Evolutionary conservation across 2,797 vertebrate genomes (phyloP), one percentile per base, ranked within the genome.

Genomic region (Pteropus rufus): DNA sequence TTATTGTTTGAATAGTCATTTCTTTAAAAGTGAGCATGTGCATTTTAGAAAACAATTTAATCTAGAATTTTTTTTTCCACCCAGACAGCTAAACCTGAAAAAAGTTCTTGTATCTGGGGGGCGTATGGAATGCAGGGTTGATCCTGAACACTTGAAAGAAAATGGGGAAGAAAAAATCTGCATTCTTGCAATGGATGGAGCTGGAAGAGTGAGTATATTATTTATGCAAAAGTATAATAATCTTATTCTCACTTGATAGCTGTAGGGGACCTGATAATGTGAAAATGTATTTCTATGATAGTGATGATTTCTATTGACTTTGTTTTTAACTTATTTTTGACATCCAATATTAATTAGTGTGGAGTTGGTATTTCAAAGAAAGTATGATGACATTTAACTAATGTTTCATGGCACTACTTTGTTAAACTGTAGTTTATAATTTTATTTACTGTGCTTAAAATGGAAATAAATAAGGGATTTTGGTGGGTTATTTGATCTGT

Each of bases 91-190:
- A 83, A 99, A 99, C 97, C 99, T 99, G 97, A 99, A 99, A 98
- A 99, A 99, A 97, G 98, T 99, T 97, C 98, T 99, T 96, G 99
- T 99, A 65, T 99, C 98, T 86, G 99, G 99, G 2, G 99, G 99
- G 39, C 98, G 97, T 97, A 98, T 99, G 98, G 99, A 99, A 96
- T 99, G 99, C 96, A 99, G 99, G 16, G 99, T 99, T 85, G 99
- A 99, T 98, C 98, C 99, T 36, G 99, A 99, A 97, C 97, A 99
- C 95, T 98, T 99, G 62, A 98, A 99, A 58, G 99, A 99, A 97
- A 99, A 99, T 72, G 99, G 98, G 36, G 99, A 99, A 87, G 99
- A 99, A 89, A 99, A 99, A 97, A 98, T 99, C 90, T 98, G 98
- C 92, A 98, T 99, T 96, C 98, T 99, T 97, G 99, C 99, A 0